A percentile compares a stretch with the other conserved stretches of the same genome.
phyloP scores from a whole-genome alignment of 1,140 invertebrate genomes.

The Sesamia nonagrioides region DNA sequence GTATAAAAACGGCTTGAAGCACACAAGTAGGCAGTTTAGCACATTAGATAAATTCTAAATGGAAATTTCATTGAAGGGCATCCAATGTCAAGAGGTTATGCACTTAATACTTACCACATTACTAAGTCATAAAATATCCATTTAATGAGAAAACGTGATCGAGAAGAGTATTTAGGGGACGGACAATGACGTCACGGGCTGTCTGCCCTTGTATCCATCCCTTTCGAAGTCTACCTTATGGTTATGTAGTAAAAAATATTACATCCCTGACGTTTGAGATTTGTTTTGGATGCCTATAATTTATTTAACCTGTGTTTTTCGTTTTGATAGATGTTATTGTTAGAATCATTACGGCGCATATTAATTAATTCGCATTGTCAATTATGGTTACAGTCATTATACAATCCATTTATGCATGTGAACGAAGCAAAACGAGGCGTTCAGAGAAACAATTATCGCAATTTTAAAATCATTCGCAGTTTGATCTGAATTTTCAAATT shows the following conservation, averaged over 20 bases:
- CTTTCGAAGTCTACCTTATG: neutral
- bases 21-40: too few species aligned
- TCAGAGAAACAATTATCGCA: too few species aligned
- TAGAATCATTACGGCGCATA: too few species aligned
- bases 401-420: too few species aligned
- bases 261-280: neutral
- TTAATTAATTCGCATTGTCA: too few species aligned
- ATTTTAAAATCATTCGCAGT: too few species aligned
- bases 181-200: neutral
- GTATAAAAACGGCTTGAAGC: too few species aligned
- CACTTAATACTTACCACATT: neutral
- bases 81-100: neutral
- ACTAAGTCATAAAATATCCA: constrained; percentile 15
- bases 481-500: too few species aligned
- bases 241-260: neutral
- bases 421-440: too few species aligned
- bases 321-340: too few species aligned
- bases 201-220: neutral
- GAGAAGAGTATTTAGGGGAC: constrained; percentile 1
- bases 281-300: neutral
- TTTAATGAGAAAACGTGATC: neutral
- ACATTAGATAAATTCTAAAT: neutral
- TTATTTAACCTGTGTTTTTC: too few species aligned
- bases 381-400: too few species aligned
- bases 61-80: neutral